Base-by-base conservation (phyloP, 2,888 invertebrate species). In the Hesperia comma region DNA sequence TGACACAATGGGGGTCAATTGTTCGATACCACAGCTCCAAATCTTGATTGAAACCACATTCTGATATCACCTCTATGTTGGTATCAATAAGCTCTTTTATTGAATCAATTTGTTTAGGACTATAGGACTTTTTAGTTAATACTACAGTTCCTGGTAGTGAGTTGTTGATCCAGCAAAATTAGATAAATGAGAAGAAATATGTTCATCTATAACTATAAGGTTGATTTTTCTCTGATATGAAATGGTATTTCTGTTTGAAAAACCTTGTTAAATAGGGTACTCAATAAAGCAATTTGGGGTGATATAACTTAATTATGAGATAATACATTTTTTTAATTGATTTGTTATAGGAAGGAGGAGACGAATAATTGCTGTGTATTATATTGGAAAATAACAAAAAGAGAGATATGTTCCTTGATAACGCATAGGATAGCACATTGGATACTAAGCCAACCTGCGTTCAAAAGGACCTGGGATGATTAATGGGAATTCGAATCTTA, bases 1-100 rank as follows among this genome's bases (percentile, higher is more conserved):
- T 86, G 83, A 77, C 69, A 72, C 73, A 75, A 79, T 86, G 79
- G 77, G 84, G 85, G 85, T 82, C 82, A 86, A 86, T 87, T 87
- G 85, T 84, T 74, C 71, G 76, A 76, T 67, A 67, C 43, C 60
- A 21, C 49, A 55, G 61, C 55, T 55, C 61, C 61, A 46, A 67
- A 67, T 61, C 61, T 54, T 60, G 57, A 66, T 66, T 19, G 19
- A 51, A 55, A 55, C 37, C 26, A 21, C 60, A 67, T 61, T n/a
- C 55, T 46, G 54, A 49, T 55, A 61, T 67, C 37, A 54, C 54
- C 61, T 55, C 61, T 67, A 61, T 67, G 37, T 60, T 55, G n/a
- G 26, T 33, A 15, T 49, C 7, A 46, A 26, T 67, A 61, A 61
- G 55, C 37, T 26, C 66, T 46, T 33, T 67, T 67, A 67, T 67